A percentile compares a stretch with the other conserved stretches of the same genome.
phyloP scores from a whole-genome alignment of 2,888 invertebrate species.

The Apamea crenata region DNA sequence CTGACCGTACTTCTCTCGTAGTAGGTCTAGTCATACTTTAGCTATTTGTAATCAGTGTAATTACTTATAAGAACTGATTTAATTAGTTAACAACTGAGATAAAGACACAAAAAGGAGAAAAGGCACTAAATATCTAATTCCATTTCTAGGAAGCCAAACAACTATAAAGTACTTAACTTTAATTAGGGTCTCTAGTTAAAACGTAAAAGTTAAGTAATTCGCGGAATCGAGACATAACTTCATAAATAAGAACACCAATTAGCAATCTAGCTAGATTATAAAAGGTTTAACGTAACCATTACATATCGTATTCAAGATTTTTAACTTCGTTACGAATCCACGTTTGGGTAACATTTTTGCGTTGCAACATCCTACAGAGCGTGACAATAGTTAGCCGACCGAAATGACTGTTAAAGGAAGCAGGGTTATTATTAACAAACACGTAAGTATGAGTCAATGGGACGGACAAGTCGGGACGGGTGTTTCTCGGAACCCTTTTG shows the following conservation, averaged over 20 bases:
- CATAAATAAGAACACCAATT: background rate
- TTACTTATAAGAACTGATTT: background rate
- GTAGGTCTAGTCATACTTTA: background rate
- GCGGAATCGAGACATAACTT: background rate
- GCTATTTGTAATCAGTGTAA: background rate
- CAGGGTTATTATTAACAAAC: conserved; percentile 85
- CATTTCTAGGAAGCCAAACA: background rate
- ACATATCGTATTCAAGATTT: conserved; percentile 24
- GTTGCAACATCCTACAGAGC: conserved; percentile 63
- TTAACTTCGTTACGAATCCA: conserved; percentile 33
- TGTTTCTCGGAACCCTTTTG: conserved; percentile 88
- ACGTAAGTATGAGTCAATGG: conserved; percentile 87
- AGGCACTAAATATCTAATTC: conserved; percentile 2
- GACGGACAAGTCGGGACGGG: conserved; percentile 81
- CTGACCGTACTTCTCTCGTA: background rate
- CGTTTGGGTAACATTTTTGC: conserved; percentile 52
- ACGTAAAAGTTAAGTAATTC: conserved; percentile 7
- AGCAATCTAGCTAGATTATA: background rate
- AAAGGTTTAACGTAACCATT: conserved; percentile 29
- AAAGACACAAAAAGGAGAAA: background rate
- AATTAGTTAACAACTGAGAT: background rate
- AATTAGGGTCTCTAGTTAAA: background rate
- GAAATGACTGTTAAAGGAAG: conserved; percentile 81
- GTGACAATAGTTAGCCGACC: conserved; percentile 74
- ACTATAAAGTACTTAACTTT: background rate